Evolutionary conservation across 1,140 invertebrate species (phyloP).

Genomic region (Caligus rogercresseyi): DNA sequence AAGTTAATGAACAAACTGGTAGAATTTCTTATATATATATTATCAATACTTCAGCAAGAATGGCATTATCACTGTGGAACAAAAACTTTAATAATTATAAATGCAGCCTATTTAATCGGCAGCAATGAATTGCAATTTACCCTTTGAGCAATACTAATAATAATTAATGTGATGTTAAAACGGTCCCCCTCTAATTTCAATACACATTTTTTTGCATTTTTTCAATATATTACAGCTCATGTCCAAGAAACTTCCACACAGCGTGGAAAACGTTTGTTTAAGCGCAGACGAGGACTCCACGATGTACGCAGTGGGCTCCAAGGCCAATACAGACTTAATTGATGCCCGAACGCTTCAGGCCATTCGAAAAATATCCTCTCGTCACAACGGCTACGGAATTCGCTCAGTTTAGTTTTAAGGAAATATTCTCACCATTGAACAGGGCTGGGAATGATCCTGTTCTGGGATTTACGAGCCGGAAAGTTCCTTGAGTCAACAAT

Average conservation of each 20-base stretch:
- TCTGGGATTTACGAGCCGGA: conserved; percentile 73
- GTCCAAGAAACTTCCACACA: conserved; percentile 64
- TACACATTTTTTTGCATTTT: no score
- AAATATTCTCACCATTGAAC: conserved; percentile 76
- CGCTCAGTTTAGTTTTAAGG: conserved; percentile 74
- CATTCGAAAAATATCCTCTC: conserved; percentile 13
- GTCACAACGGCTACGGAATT: conserved; percentile 35
- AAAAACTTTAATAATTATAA: no score
- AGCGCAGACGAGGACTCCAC: conserved; percentile 56
- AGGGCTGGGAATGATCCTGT: conserved; percentile 72
- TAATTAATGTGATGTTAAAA: no score
- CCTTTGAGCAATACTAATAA: no score
- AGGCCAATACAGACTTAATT: conserved; percentile 71
- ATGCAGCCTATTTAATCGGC: no score
- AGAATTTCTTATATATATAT: no score
- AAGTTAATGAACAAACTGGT: no score
- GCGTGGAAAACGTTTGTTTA: conserved; percentile 80
- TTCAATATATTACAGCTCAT: conserved; percentile 54
- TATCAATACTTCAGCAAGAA: no score
- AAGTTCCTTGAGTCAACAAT: conserved; percentile 80
- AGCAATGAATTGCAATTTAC: no score
- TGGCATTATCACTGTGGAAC: no score
- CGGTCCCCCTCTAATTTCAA: no score
- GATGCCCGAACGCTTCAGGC: conserved; percentile 59
- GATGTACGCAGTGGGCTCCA: conserved; percentile 76